Evolutionary conservation across 2,113 vertebrate genomes (phyloP).

Genomic region (Ciconia maguari): DNA sequence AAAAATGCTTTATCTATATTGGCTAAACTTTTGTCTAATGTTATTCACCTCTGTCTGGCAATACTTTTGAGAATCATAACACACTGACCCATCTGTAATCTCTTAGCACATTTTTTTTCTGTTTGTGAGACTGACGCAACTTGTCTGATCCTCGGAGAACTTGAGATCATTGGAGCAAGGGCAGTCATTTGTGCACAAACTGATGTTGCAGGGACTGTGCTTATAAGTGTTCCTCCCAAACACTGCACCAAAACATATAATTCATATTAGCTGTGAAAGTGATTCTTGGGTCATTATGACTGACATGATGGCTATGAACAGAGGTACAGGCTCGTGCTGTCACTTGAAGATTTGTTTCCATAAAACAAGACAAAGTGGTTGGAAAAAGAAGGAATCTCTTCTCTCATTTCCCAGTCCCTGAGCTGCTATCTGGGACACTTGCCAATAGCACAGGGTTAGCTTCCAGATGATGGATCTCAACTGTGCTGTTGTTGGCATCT

Average conservation of each 20-base stretch:
- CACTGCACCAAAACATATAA: not conserved
- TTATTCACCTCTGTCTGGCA: not conserved
- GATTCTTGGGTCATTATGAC: not conserved
- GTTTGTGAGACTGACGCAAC: not conserved
- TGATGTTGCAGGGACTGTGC: rapidly evolving
- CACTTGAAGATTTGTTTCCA: not conserved
- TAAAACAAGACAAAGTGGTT: not conserved
- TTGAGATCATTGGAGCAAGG: not conserved
- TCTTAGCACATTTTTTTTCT: not conserved
- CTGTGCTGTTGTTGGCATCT: not conserved
- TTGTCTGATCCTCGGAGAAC: not conserved
- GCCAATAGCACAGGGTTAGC: not conserved
- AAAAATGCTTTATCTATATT: not conserved
- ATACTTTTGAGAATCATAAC: not conserved
- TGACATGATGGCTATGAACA: not conserved
- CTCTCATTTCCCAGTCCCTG: not conserved
- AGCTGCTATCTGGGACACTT: conserved; percentile 1
- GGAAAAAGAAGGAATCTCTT: not conserved
- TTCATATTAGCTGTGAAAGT: not conserved
- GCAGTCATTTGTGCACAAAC: not conserved
- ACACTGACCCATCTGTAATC: not conserved
- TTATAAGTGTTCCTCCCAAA: not conserved
- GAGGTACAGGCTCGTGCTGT: not conserved
- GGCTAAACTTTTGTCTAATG: not conserved
- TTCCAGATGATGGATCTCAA: not conserved